Base-by-base conservation (phyloP, 2,797 vertebrate species). In the Odontamblyopus lacepedii region DNA sequence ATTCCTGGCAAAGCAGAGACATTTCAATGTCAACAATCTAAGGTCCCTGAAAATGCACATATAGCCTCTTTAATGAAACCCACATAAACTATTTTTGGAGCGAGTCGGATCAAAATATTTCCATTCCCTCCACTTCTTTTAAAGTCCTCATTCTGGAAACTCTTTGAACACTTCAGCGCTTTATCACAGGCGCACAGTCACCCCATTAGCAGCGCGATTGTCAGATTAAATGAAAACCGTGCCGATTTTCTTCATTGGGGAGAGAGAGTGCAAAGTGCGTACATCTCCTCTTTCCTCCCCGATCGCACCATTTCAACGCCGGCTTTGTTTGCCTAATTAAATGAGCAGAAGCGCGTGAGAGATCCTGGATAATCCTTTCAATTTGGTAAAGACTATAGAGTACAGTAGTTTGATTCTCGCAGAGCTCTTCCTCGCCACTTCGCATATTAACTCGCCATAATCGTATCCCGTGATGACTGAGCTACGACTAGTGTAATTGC, bases 311-410 rank as follows among this genome's bases (percentile, higher is more conserved):
- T 60, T 70, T 59, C 48, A 63, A 51, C 50, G 50, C 48, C 44
- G 51, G 50, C 48, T 70, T 73, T 73, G 73, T 72, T 78, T 72
- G 78, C 69, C 66, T 77, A 71, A 79, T 79, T 75, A 79, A 79
- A 75, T 72, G 73, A 60, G 70, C 55, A 51, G 57, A 41, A 41
- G 70, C 70, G 23, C 67, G 57, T 50, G 44, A 69, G 67, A 56
- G 67, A 75, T 67, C 67, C 30, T 19, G 63, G 64, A 75, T 70
- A 67, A 73, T 56, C 59, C 69, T 77, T 81, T 75, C 63, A 69
- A 67, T 77, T 77, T 64, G 63, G 67, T 71, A 53, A 72, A 70
- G 70, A 79, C 51, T 69, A 51, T 51, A 78, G 32, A 70, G 71
- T 74, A 78, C 44, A 70, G 76, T 74, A 60, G 35, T 60, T 61